Evolutionary conservation across 2,888 invertebrate species (phyloP).

Genomic region (Lycophotia porphyrea): DNA sequence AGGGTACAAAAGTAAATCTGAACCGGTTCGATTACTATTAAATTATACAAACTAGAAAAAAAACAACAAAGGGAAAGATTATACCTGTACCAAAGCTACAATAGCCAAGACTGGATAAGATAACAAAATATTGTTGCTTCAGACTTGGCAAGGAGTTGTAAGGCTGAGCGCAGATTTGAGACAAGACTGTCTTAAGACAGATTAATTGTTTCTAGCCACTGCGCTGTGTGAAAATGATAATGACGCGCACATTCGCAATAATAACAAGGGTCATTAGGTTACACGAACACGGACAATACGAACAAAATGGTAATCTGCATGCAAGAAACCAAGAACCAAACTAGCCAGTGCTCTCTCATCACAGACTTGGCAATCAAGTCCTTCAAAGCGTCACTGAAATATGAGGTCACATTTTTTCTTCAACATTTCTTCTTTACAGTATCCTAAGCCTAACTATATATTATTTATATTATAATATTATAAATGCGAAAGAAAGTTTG

Average conservation of each 20-base stretch:
- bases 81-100: slow-evolving; percentile 50
- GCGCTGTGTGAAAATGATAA: background rate
- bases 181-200: background rate
- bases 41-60: slow-evolving; percentile 47
- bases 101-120: slow-evolving; percentile 46
- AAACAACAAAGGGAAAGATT: slow-evolving; percentile 38
- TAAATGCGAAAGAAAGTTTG: too few relatives aligned
- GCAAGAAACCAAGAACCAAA: background rate
- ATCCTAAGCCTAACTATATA: too few relatives aligned
- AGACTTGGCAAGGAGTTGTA: slow-evolving; percentile 39
- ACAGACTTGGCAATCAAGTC: background rate
- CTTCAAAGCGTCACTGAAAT: background rate
- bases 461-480: too few relatives aligned
- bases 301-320: background rate
- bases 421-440: too few relatives aligned
- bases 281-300: too few relatives aligned
- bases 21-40: slow-evolving; percentile 22
- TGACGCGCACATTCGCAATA: background rate
- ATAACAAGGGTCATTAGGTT: background rate
- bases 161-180: slow-evolving; percentile 14
- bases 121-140: slow-evolving; percentile 48
- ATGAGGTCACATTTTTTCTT: too few relatives aligned
- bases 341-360: background rate
- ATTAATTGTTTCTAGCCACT: too few relatives aligned
- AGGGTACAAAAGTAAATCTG: slow-evolving; percentile 1